Percentiles rank a stretch among this genome's conserved stretches.
Evolutionary conservation across 1,140 invertebrate species (phyloP).

Genomic region (Trialeurodes vaporariorum): DNA sequence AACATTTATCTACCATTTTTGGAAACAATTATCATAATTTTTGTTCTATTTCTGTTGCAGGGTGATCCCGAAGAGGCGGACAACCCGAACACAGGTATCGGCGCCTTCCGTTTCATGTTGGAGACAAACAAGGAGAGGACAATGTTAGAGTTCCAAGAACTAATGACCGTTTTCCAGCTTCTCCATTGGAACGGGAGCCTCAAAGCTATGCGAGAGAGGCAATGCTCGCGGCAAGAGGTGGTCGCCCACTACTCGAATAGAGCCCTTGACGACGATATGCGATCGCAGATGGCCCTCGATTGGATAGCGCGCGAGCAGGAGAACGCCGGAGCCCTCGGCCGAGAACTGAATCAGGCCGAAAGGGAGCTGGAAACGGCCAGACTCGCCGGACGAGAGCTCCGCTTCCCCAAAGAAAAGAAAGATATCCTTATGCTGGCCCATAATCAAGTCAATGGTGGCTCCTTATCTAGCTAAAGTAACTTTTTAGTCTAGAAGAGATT

Average conservation of each 20-base stretch:
- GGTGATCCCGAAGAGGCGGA: conserved; percentile 54
- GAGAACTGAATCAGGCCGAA: conserved; percentile 72
- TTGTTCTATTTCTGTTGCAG: not conserved
- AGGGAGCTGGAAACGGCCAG: conserved; percentile 80
- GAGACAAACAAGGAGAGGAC: conserved; percentile 85
- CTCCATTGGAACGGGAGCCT: conserved; percentile 92
- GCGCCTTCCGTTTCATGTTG: conserved; percentile 89
- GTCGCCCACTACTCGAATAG: conserved; percentile 89
- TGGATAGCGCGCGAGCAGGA: conserved; percentile 88
- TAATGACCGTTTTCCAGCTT: conserved; percentile 93
- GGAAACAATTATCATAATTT: no score
- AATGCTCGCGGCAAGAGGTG: conserved; percentile 88
- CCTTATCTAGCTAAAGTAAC: conserved; percentile 10
- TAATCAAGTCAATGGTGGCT: conserved; percentile 40
- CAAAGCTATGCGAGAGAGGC: conserved; percentile 80
- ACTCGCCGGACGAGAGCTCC: conserved; percentile 74
- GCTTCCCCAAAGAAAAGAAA: conserved; percentile 91
- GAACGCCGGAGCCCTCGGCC: conserved; percentile 59
- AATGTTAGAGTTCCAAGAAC: conserved; percentile 91
- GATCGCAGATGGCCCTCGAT: conserved; percentile 88
- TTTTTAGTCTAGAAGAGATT: no score
- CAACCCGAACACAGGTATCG: conserved; percentile 73
- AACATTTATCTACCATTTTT: no score
- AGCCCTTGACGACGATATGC: conserved; percentile 84
- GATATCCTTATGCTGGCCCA: conserved; percentile 84